A percentile compares a stretch with the other conserved stretches of the same genome.
phyloP scores from a whole-genome alignment of 2,888 invertebrate genomes.

The Muschampia plurimacula region DNA sequence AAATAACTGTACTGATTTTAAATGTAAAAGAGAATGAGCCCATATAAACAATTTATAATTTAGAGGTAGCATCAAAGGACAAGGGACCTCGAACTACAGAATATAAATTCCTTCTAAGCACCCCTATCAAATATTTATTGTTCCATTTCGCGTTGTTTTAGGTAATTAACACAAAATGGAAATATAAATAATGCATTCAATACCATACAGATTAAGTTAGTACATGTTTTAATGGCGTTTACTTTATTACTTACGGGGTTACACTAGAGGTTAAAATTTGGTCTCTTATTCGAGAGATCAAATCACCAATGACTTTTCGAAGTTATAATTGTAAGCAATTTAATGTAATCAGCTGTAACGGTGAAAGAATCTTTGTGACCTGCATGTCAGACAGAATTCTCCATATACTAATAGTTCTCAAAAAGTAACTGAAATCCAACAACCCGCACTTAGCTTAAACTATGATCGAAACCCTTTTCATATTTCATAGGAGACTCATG shows the following conservation, averaged over 20 bases:
- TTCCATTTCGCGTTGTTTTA: slow-evolving; percentile 22
- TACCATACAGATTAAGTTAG: neutral
- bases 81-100: neutral
- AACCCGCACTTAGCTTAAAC: no score
- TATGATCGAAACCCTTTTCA: no score
- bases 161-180: slow-evolving; percentile 22
- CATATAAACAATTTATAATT: neutral
- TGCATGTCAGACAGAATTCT: no score
- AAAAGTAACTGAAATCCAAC: no score
- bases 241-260: neutral
- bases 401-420: no score
- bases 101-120: slow-evolving; percentile 33
- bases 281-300: no score
- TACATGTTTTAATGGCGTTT: neutral
- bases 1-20: neutral
- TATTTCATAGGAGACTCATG: no score
- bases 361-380: no score
- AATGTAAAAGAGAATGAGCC: neutral
- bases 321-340: no score
- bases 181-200: slow-evolving; percentile 20
- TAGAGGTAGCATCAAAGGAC: slow-evolving; percentile 6
- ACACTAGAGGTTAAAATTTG: no score
- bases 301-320: no score
- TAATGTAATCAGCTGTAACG: no score
- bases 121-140: slow-evolving; percentile 28